A percentile compares a stretch with the other conserved stretches of the same genome.
Conservation (phyloP, 2,797 vertebrate species). For the Chelidonichthys spinosus region DNA sequence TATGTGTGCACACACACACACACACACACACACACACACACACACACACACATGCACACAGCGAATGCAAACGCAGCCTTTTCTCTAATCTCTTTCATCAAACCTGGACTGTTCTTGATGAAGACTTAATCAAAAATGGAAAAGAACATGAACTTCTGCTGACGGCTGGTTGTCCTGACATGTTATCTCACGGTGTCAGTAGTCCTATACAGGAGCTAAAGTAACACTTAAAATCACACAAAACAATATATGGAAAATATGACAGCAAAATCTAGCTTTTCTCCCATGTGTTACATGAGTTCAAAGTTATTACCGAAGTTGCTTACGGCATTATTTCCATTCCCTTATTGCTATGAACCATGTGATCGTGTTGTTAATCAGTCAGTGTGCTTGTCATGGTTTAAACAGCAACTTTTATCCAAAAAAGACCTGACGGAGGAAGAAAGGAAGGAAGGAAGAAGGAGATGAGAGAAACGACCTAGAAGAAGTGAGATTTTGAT, state of each 20-base stretch:
- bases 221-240: neutral
- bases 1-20: conserved; percentile 19
- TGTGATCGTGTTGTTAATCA: conserved; percentile 42
- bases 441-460: conserved; percentile 31
- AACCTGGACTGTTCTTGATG: conserved; percentile 40
- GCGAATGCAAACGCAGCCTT: conserved; percentile 45
- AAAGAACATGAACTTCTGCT: conserved; percentile 45
- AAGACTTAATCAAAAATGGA: conserved; percentile 44
- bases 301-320: neutral
- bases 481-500: conserved; percentile 60
- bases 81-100: conserved; percentile 58
- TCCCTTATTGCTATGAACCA: conserved; percentile 13
- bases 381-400: conserved; percentile 15
- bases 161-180: conserved; percentile 17
- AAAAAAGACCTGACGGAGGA: neutral
- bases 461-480: conserved; percentile 58
- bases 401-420: conserved; percentile 31
- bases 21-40: conserved; percentile 24
- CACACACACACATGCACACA: conserved; percentile 23
- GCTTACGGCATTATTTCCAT: neutral
- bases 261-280: neutral
- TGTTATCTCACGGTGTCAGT: conserved; percentile 5
- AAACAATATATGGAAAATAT: neutral
- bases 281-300: neutral
- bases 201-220: neutral